phyloP scores from a whole-genome alignment of 2,113 vertebrate genomes.

The Poecilia latipinna region DNA sequence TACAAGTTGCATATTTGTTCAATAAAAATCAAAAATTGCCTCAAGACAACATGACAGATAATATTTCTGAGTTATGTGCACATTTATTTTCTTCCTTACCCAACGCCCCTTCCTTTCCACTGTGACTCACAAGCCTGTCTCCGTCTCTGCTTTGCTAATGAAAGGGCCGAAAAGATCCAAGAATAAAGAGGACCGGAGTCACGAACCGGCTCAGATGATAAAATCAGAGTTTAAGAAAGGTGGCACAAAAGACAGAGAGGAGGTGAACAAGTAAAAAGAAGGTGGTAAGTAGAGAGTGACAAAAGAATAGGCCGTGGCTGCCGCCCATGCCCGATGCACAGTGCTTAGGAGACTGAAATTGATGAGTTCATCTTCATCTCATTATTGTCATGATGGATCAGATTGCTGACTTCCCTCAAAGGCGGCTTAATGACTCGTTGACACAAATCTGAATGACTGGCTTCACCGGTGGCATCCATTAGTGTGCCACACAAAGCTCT shows the following conservation, averaged over 20 bases:
- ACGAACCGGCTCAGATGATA: constrained; percentile 27
- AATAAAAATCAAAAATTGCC: constrained; percentile 2
- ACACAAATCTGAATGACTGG: constrained; percentile 77
- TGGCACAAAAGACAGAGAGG: not conserved
- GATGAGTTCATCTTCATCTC: constrained; percentile 80
- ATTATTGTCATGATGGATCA: constrained; percentile 83
- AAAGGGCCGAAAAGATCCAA: not conserved
- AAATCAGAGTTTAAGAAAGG: constrained; percentile 19
- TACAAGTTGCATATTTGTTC: constrained; percentile 24
- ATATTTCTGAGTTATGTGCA: not conserved
- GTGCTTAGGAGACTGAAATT: constrained; percentile 71
- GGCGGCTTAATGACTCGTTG: constrained; percentile 81
- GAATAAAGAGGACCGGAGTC: not conserved
- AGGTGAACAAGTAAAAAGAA: constrained; percentile 40
- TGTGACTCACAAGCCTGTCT: constrained; percentile 36
- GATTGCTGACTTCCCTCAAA: constrained; percentile 81
- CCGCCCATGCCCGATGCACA: constrained; percentile 35
- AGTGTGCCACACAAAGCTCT: constrained; percentile 68
- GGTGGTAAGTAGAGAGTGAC: constrained; percentile 20
- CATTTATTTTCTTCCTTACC: constrained; percentile 2
- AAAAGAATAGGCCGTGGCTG: constrained; percentile 35
- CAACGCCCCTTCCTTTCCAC: not conserved
- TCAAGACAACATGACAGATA: constrained; percentile 13
- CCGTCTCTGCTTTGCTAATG: constrained; percentile 21
- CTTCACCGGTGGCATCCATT: constrained; percentile 76